These are phyloP conservation scores for Clinocottus analis DNA, from an alignment of 2,113 vertebrate genomes.

Conservation along the genomic window DNA sequence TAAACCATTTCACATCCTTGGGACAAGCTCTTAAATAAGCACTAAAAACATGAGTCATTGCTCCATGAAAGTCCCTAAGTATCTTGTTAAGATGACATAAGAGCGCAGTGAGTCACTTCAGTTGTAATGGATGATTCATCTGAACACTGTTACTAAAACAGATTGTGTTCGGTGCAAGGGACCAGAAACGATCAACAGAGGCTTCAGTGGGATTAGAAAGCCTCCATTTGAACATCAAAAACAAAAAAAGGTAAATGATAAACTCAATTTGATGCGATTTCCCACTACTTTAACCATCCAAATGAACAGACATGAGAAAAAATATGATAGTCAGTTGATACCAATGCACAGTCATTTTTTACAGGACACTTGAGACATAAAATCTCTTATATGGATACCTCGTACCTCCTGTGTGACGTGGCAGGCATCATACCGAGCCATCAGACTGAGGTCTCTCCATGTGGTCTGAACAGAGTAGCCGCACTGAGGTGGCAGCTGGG, in stretches of 20 bases:
- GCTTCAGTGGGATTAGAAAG: not conserved
- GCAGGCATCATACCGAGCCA: constrained; percentile 65
- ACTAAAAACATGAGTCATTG: constrained; percentile 14
- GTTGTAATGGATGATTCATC: not conserved
- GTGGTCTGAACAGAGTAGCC: constrained; percentile 67
- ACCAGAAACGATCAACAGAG: not conserved
- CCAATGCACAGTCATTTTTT: too few species aligned
- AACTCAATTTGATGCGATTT: not conserved
- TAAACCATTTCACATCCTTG: not conserved
- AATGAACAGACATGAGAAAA: not conserved
- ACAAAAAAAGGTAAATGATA: not conserved
- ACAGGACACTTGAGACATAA: not conserved
- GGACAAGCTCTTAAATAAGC: not conserved
- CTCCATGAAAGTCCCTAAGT: not conserved
- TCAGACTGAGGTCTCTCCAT: constrained; percentile 59
- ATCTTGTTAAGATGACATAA: not conserved
- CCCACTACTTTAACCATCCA: not conserved
- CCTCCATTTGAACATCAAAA: not conserved
- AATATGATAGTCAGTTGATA: not conserved
- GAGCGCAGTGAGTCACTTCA: not conserved
- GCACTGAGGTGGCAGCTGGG: constrained; percentile 63
- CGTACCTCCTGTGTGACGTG: constrained; percentile 65
- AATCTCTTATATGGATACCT: too few species aligned
- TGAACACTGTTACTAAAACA: not conserved
- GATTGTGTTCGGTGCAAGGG: not conserved